phyloP scores from a whole-genome alignment of 2,797 vertebrate genomes.

The Myripristis murdjan region DNA sequence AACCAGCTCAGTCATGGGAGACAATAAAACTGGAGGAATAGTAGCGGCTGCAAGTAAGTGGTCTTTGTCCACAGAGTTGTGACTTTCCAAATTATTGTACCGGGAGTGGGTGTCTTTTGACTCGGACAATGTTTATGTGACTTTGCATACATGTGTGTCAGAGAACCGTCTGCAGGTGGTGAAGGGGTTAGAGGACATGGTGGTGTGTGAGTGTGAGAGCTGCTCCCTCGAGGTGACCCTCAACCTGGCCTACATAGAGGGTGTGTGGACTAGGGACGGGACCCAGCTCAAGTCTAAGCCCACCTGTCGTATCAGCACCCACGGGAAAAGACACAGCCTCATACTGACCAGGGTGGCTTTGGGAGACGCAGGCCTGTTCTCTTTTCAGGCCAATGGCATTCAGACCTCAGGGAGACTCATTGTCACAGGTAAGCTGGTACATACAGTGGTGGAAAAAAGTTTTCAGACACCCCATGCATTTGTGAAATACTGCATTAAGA shows the following conservation, averaged over 20 bases:
- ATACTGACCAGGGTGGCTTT: slow-evolving; percentile 84
- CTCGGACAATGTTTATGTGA: slow-evolving; percentile 15
- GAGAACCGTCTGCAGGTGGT: slow-evolving; percentile 92
- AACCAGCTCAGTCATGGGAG: slow-evolving; percentile 64
- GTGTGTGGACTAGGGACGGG: slow-evolving; percentile 90
- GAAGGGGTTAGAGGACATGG: slow-evolving; percentile 87
- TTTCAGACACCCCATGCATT: no score
- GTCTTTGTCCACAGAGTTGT: not conserved
- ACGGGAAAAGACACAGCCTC: slow-evolving; percentile 89
- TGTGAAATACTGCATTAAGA: no score
- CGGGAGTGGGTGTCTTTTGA: not conserved
- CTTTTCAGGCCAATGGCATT: slow-evolving; percentile 89
- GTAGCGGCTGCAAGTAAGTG: slow-evolving; percentile 81
- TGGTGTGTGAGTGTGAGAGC: slow-evolving; percentile 88
- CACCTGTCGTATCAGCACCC: slow-evolving; percentile 81
- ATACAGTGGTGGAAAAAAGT: no score
- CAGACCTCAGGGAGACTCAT: slow-evolving; percentile 87
- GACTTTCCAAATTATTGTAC: not conserved
- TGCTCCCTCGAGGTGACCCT: slow-evolving; percentile 91
- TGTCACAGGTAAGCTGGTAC: slow-evolving; percentile 87
- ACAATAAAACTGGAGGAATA: slow-evolving; percentile 74
- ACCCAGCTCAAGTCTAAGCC: slow-evolving; percentile 88
- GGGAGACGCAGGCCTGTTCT: slow-evolving; percentile 88
- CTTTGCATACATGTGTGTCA: slow-evolving; percentile 57
- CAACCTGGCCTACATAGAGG: slow-evolving; percentile 90